Conservation (phyloP, 2,797 vertebrate species). For the Acipenser ruthenus region DNA sequence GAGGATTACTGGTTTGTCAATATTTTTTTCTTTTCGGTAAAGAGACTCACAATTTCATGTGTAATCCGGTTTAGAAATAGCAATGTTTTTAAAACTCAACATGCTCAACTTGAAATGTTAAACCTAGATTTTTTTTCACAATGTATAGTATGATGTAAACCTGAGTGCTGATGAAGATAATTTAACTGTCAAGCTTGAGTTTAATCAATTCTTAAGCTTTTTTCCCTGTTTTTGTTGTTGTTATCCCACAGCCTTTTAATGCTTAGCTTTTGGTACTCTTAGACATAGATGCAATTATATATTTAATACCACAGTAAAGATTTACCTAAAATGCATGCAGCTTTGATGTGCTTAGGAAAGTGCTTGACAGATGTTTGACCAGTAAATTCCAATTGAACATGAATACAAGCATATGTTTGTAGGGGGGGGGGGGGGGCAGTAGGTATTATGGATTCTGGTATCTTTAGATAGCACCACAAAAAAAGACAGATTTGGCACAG, state of each 20-base stretch:
- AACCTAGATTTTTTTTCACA: too few relatives aligned
- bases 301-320: slow-evolving; percentile 21
- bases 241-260: slow-evolving; percentile 11
- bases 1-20: too few relatives aligned
- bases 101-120: too few relatives aligned
- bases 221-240: slow-evolving; percentile 15
- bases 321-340: slow-evolving; percentile 21
- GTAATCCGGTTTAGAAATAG: too few relatives aligned
- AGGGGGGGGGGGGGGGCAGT: slow-evolving; percentile 55
- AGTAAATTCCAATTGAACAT: slow-evolving; percentile 46
- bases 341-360: slow-evolving; percentile 19
- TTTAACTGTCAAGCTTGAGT: slow-evolving; percentile 13
- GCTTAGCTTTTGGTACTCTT: slow-evolving; percentile 13
- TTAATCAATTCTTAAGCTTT: slow-evolving; percentile 17
- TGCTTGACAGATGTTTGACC: slow-evolving; percentile 59
- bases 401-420: slow-evolving; percentile 54
- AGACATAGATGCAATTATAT: slow-evolving; percentile 18
- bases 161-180: slow-evolving; percentile 14
- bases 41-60: too few relatives aligned
- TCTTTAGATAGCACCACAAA: slow-evolving; percentile 10
- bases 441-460: slow-evolving; percentile 39
- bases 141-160: too few relatives aligned
- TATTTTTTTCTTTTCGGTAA: too few relatives aligned
- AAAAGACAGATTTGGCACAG: slow-evolving; percentile 40
- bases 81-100: too few relatives aligned